Percentiles rank a stretch among this genome's conserved stretches.
Conservation (phyloP, 2,888 invertebrate genomes). For the Sisyra terminalis region DNA sequence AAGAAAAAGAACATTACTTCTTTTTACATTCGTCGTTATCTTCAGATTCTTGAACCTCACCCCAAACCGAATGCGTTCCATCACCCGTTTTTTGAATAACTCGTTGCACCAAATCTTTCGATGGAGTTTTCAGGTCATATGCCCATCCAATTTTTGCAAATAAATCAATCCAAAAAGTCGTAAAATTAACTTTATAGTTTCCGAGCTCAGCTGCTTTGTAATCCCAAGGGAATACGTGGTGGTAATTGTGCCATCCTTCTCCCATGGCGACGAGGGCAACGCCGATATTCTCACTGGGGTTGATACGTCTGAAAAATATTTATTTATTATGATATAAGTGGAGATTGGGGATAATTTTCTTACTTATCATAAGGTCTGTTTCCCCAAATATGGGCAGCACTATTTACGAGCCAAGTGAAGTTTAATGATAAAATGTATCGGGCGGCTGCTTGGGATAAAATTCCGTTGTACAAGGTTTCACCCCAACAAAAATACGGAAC, state of each 20-base stretch:
- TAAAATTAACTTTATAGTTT: conserved; percentile 38
- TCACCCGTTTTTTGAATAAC: conserved; percentile 39
- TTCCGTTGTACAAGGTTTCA: conserved; percentile 47
- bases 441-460: conserved; percentile 45
- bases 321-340: conserved; percentile 13
- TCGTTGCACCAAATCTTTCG: conserved; percentile 32
- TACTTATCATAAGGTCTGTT: conserved; percentile 56
- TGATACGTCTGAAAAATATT: conserved; percentile 52
- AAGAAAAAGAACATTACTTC: too few relatives aligned
- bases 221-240: conserved; percentile 89
- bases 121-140: conserved; percentile 54
- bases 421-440: conserved; percentile 63
- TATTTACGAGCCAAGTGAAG: conserved; percentile 82
- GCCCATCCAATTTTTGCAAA: conserved; percentile 58
- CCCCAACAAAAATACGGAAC: conserved; percentile 54
- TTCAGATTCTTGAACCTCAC: too few relatives aligned
- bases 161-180: conserved; percentile 49
- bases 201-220: conserved; percentile 80
- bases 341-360: conserved; percentile 16
- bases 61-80: conserved; percentile 35
- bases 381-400: conserved; percentile 69
- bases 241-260: conserved; percentile 90
- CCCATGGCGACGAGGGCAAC: conserved; percentile 63
- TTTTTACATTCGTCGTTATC: too few relatives aligned
- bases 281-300: conserved; percentile 57